phyloP scores from a whole-genome alignment of 2,888 invertebrate genomes.

The Parapristionchus giblindavisi region DNA sequence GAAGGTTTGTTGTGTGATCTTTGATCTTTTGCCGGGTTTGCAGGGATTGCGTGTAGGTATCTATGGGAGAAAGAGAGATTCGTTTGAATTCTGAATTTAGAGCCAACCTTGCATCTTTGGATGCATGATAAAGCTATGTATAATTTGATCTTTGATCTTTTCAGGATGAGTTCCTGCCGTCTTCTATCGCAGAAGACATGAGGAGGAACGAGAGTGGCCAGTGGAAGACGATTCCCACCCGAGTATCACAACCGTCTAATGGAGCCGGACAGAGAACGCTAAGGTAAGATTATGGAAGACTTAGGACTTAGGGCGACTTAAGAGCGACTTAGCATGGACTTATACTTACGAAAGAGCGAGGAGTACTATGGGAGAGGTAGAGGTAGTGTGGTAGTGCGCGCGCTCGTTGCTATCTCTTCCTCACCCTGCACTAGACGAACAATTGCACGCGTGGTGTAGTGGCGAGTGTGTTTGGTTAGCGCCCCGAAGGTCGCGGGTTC shows the following conservation, averaged over 20 bases:
- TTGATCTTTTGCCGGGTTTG: not conserved
- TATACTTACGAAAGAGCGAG: too few relatives aligned
- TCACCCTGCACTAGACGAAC: not conserved
- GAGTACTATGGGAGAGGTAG: too few relatives aligned
- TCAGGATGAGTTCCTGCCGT: conserved; percentile 31
- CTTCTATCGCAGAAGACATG: conserved; percentile 38
- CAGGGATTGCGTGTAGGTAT: not conserved
- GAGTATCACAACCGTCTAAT: not conserved
- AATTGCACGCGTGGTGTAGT: conserved; percentile 6
- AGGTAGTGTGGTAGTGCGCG: too few relatives aligned
- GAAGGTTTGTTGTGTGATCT: not conserved
- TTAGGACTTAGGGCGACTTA: too few relatives aligned
- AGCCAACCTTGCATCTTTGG: too few relatives aligned
- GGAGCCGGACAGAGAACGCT: too few relatives aligned
- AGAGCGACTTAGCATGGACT: too few relatives aligned
- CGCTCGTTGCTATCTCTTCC: too few relatives aligned
- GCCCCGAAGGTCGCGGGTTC: conserved; percentile 29
- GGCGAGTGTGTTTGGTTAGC: conserved; percentile 7
- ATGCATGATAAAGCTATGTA: too few relatives aligned
- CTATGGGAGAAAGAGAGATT: not conserved
- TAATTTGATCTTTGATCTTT: too few relatives aligned
- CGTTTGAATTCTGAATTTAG: not conserved
- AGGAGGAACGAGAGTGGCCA: conserved; percentile 30
- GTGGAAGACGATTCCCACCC: conserved; percentile 34
- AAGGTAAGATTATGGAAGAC: too few relatives aligned